Evolutionary conservation across 2,888 invertebrate species (phyloP), one percentile per base, ranked within the genome.

Genomic region (Megamerina dolium): DNA sequence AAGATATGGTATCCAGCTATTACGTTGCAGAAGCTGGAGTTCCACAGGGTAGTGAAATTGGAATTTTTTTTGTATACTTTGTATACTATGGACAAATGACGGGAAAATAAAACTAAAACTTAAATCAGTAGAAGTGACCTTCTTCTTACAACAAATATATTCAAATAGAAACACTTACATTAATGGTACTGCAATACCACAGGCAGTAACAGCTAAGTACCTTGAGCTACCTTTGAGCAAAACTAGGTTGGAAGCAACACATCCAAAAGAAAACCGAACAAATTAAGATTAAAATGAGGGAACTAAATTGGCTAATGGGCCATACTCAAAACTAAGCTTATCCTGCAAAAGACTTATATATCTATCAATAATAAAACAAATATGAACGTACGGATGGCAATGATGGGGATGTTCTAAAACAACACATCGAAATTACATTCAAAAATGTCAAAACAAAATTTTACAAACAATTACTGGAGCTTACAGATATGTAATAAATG

Each of bases 201-300:
- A 23, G 23, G 23, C 23, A 23, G 10, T 8, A 6, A 8, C 23
- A 23, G 10, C 10, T 8, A 23, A 23, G 10, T 23, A 23, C 23
- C 23, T 23, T 23, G 10, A 10, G 23, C 10, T 23, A 23, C 23
- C 6, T 23, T 10, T 23, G 6, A 10, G 10, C 10, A 23, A 23
- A 10, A 23, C 23, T 23, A 23, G 10, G 10, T 23, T 23, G 23
- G 10, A 23, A 30, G 41, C 44, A 51, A 35, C 45, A 39, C 43
- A 44, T 16, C 42, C 23, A 26, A 34, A 27, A 44, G 41, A 17
- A 41, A 41, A 18, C 32, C 34, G 32, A 43, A 37, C 18, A 30
- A 37, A 32, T 6, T 12, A 26, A 39, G 27, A 14, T 9, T 26
- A 16, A n/a, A 20, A 3, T 14, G 19, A 12, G 12, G 36, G 13